phyloP scores from a whole-genome alignment of 2,113 vertebrate species.

The Pluvialis apricaria region DNA sequence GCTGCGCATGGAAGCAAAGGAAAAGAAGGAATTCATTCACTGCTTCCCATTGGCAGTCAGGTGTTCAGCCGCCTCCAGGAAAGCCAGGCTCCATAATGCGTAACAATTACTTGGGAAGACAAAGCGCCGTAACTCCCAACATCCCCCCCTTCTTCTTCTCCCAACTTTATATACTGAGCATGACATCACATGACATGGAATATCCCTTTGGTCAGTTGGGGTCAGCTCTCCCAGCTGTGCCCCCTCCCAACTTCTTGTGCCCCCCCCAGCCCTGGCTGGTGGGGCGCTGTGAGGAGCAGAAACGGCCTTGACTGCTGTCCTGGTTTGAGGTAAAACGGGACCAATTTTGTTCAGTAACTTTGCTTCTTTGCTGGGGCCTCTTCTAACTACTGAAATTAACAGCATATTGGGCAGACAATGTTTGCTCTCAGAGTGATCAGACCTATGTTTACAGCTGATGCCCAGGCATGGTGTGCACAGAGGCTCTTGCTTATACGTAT shows the following conservation, averaged over 20 bases:
- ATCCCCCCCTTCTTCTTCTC: not conserved
- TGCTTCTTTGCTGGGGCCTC: too few species aligned
- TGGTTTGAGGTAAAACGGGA: too few species aligned
- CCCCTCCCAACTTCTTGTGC: not conserved
- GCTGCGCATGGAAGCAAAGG: not conserved
- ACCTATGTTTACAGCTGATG: too few species aligned
- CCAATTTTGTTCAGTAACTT: too few species aligned
- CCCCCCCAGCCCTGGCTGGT: not conserved
- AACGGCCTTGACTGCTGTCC: not conserved
- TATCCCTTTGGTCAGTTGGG: not conserved
- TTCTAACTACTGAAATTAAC: too few species aligned
- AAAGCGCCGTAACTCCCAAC: not conserved
- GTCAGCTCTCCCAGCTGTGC: not conserved
- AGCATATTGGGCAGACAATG: too few species aligned
- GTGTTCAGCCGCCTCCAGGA: not conserved
- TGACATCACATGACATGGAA: not conserved
- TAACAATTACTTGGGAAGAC: not conserved
- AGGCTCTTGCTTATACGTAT: too few species aligned
- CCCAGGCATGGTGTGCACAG: too few species aligned
- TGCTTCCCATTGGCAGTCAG: not conserved
- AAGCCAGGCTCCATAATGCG: accelerated
- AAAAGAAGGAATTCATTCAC: not conserved
- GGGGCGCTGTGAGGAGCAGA: not conserved
- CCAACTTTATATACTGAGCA: not conserved
- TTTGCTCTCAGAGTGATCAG: too few species aligned